Evolutionary conservation across 2,113 vertebrate species (phyloP).

Genomic region (Mobula hypostoma): DNA sequence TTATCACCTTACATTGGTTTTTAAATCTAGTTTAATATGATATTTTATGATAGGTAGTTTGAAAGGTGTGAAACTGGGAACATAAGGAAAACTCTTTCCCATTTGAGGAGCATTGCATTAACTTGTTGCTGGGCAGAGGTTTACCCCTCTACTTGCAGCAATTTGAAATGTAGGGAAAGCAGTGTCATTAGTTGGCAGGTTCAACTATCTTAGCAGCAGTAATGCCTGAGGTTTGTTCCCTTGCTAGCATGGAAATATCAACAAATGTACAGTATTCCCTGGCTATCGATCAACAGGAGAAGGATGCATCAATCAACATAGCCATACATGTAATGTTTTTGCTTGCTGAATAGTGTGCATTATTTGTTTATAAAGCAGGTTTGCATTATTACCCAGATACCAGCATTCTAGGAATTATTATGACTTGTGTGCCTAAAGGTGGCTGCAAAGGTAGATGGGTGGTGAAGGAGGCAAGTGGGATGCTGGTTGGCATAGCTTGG

Average conservation of each 20-base stretch:
- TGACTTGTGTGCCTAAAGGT: not conserved
- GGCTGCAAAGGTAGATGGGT: no score
- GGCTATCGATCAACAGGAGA: not conserved
- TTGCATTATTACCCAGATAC: not conserved
- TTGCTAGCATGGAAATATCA: not conserved
- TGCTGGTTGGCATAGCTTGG: no score
- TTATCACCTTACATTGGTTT: not conserved
- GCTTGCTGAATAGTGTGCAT: not conserved
- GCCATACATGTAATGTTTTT: not conserved
- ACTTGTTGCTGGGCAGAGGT: not conserved
- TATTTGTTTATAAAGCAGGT: not conserved
- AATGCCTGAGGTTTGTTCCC: not conserved
- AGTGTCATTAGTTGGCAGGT: not conserved
- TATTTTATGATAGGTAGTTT: not conserved
- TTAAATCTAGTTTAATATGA: not conserved
- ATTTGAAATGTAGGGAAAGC: not conserved
- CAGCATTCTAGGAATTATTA: not conserved
- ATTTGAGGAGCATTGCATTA: not conserved
- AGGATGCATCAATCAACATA: not conserved
- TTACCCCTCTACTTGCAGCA: not conserved
- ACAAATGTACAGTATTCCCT: not conserved
- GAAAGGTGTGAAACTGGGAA: not conserved
- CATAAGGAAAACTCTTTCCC: not conserved
- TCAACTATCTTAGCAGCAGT: not conserved
- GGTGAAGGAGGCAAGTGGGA: no score